Conservation (phyloP, 2,797 vertebrate species). For the Apogon hyalosoma region DNA sequence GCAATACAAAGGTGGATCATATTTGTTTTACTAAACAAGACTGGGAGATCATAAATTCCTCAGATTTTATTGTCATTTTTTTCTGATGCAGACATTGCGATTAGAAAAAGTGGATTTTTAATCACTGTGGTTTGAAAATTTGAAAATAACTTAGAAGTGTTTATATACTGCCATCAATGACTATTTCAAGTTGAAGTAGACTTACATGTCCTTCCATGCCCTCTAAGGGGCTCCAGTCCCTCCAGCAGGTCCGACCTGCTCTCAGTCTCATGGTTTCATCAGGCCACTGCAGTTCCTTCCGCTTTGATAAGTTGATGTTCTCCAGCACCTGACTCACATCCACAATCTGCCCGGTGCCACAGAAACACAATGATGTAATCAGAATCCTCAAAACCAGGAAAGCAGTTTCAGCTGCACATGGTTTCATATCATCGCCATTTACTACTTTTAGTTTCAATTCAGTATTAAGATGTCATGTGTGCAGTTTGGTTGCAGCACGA, state of each 20-base stretch:
- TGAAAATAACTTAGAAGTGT: too few relatives aligned
- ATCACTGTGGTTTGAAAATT: too few relatives aligned
- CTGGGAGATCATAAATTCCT: too few relatives aligned
- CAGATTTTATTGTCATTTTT: too few relatives aligned
- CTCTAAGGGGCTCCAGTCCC: slow-evolving; percentile 97
- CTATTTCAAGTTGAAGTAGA: slow-evolving; percentile 29
- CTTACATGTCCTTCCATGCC: slow-evolving; percentile 99
- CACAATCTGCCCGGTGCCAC: slow-evolving; percentile 82
- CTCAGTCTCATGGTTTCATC: slow-evolving; percentile 93
- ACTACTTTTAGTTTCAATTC: too few relatives aligned
- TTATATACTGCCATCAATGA: too few relatives aligned
- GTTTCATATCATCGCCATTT: too few relatives aligned
- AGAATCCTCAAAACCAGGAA: not conserved
- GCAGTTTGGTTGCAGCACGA: too few relatives aligned
- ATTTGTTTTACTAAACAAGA: not conserved
- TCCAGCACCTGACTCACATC: slow-evolving; percentile 95
- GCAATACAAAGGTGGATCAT: not conserved
- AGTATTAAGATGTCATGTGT: too few relatives aligned
- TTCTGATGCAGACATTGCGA: too few relatives aligned
- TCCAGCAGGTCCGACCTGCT: slow-evolving; percentile 97
- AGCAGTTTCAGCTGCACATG: not conserved
- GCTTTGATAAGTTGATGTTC: slow-evolving; percentile 94
- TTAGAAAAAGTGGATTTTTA: too few relatives aligned
- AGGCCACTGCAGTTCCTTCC: slow-evolving; percentile 98
- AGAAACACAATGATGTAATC: not conserved